Percentiles rank a stretch among this genome's conserved stretches.
Evolutionary conservation across 2,888 invertebrate species (phyloP).

Genomic region (Drosophila kanekoi): DNA sequence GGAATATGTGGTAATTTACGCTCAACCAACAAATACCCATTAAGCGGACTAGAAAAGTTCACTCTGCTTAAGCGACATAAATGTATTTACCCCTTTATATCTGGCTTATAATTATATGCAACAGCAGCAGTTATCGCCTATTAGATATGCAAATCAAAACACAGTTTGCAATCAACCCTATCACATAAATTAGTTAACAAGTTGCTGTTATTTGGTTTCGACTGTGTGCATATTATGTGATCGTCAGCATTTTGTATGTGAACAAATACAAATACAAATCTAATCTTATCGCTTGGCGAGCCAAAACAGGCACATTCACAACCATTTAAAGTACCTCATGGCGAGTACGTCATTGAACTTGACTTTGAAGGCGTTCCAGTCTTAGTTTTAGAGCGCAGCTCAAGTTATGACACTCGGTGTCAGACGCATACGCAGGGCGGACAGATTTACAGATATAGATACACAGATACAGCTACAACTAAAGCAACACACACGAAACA

Average conservation of each 20-base stretch:
- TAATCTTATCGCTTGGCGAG: slow-evolving; percentile 64
- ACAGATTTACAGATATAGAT: slow-evolving; percentile 42
- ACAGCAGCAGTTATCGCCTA: slow-evolving; percentile 65
- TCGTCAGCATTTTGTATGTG: slow-evolving; percentile 38
- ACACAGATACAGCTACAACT: slow-evolving; percentile 13
- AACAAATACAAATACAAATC: slow-evolving; percentile 35
- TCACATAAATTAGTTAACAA: slow-evolving; percentile 72
- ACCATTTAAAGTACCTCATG: slow-evolving; percentile 62
- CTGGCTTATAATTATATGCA: slow-evolving; percentile 54
- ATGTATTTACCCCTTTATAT: slow-evolving; percentile 7
- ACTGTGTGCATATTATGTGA: slow-evolving; percentile 1
- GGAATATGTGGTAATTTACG: not conserved
- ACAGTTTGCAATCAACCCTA: slow-evolving; percentile 66
- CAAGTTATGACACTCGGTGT: slow-evolving; percentile 67
- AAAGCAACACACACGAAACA: slow-evolving; percentile 1
- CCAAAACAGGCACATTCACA: slow-evolving; percentile 41
- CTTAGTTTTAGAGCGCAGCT: slow-evolving; percentile 51
- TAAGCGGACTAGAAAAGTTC: not conserved
- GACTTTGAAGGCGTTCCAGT: slow-evolving; percentile 79
- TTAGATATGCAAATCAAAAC: slow-evolving; percentile 73
- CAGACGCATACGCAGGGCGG: slow-evolving; percentile 56
- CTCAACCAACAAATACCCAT: not conserved
- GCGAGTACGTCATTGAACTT: slow-evolving; percentile 75
- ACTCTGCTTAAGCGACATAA: not conserved
- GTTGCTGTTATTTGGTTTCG: slow-evolving; percentile 32